These are phyloP conservation scores for Andrena flavipes DNA, from an alignment of 2,888 invertebrate species.

Conservation along the genomic window DNA sequence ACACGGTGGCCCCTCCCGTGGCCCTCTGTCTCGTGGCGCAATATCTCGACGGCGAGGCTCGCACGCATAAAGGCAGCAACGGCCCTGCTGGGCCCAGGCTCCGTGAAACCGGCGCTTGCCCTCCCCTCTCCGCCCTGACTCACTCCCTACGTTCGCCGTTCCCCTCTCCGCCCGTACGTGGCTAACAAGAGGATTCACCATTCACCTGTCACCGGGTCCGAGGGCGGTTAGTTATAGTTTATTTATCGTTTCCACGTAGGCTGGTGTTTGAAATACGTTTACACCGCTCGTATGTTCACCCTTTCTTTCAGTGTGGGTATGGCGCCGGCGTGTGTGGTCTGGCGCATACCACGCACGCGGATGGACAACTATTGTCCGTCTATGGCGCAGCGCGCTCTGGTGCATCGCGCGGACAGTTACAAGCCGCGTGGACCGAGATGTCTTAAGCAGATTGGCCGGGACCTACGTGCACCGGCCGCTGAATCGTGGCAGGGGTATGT, in stretches of 20 bases:
- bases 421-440: constrained; percentile 72
- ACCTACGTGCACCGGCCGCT: constrained; percentile 71
- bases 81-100: constrained; percentile 62
- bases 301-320: constrained; percentile 79
- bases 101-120: constrained; percentile 71
- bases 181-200: constrained; percentile 84
- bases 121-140: constrained; percentile 14
- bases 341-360: constrained; percentile 78
- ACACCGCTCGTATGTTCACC: constrained; percentile 80
- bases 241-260: constrained; percentile 84
- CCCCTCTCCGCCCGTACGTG: constrained; percentile 56
- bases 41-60: constrained; percentile 63
- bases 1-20: constrained; percentile 63
- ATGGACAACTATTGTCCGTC: constrained; percentile 79
- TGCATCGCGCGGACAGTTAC: constrained; percentile 63
- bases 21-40: constrained; percentile 55
- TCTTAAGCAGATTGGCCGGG: constrained; percentile 81
- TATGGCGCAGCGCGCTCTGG: constrained; percentile 14
- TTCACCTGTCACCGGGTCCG: constrained; percentile 83
- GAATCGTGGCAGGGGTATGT: neutral
- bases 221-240: constrained; percentile 84
- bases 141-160: constrained; percentile 25
- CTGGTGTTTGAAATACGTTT: constrained; percentile 80
- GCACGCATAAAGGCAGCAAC: constrained; percentile 67
- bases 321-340: constrained; percentile 84